Base-by-base conservation (phyloP, 1,140 invertebrate species). In the Scylla paramamosain region DNA sequence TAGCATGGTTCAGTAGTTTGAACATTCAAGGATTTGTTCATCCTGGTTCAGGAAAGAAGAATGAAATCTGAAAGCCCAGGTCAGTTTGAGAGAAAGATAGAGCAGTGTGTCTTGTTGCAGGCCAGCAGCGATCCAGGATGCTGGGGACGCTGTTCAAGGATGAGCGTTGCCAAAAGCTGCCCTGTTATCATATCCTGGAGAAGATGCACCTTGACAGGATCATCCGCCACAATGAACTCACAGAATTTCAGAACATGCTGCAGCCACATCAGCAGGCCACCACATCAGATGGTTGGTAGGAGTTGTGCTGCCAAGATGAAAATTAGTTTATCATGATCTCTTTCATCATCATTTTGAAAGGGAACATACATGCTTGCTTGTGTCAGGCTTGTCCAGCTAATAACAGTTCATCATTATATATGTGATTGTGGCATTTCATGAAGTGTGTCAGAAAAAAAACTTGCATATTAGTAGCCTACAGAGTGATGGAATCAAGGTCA, bases 131-230 rank as follows among this genome's bases (percentile, higher is more conserved):
- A 96, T 99, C 99, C 95, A 97, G 99, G 95, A 99, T 99, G 99
- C 97, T 99, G 91, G 99, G 99, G 3, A 99, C 99, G 12, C 97
- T 99, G 4, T 99, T 99, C 97, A 99, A 99, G 97, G 99, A 99
- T 97, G 99, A 99, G 97, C 97, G 99, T 88, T 99, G 99, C 96
- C 99, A 99, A 96, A 98, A 99, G 96, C 97, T 99, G 86, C 99
- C 99, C 0, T 98, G 99, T 0, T 99, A 99, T 96, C 98, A 98
- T 16, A 99, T 99, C 96, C 97, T 99, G 8, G 99, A 99, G 97
- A 99, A 99, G 97, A 99, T 99, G 99, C 99, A 99, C 97, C 97
- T 99, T 93, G 99, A 99, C 97, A 97, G 99, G 96, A 99, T 99
- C 67, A 99, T 99, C 96, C 97, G 99, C 84, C 98, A 98, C 93